Evolutionary conservation across 2,797 vertebrate species (phyloP).

Genomic region (Argentina silus): DNA sequence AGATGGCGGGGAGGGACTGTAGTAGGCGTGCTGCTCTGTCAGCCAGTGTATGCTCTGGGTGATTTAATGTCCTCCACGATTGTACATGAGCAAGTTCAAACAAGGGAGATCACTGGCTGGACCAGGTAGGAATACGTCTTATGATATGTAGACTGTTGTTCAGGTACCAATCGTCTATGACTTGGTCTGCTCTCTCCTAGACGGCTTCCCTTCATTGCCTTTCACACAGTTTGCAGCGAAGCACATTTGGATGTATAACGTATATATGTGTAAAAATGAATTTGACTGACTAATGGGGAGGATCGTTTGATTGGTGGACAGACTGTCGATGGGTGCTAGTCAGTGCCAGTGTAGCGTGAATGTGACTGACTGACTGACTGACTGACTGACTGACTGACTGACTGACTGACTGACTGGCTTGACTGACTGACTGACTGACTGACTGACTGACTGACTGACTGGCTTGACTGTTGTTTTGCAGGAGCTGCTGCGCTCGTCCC

Average conservation of each 20-base stretch:
- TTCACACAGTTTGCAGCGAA: too few relatives aligned
- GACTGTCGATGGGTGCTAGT: too few relatives aligned
- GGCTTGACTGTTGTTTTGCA: slow-evolving; percentile 34
- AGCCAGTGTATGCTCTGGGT: slow-evolving; percentile 47
- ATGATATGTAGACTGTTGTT: neutral
- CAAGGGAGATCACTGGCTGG: slow-evolving; percentile 38
- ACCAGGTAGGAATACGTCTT: neutral
- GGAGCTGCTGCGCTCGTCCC: slow-evolving; percentile 81
- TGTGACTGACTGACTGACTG: neutral
- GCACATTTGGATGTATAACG: too few relatives aligned
- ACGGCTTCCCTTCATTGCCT: too few relatives aligned
- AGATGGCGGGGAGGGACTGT: neutral
- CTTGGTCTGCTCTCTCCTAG: too few relatives aligned
- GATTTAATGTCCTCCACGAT: slow-evolving; percentile 59
- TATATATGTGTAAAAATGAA: too few relatives aligned
- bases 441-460: neutral
- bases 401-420: neutral
- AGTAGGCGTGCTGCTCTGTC: slow-evolving; percentile 62
- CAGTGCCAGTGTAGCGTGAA: too few relatives aligned
- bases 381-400: neutral
- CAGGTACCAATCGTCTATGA: too few relatives aligned
- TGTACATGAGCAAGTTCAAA: slow-evolving; percentile 59
- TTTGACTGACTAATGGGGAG: too few relatives aligned
- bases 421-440: slow-evolving; percentile 8
- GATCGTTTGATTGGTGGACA: too few relatives aligned